Percentiles rank a stretch among this genome's conserved stretches.
These are phyloP conservation scores for Lophius americanus DNA, from an alignment of 2,797 vertebrate species.

Conservation along the genomic window DNA sequence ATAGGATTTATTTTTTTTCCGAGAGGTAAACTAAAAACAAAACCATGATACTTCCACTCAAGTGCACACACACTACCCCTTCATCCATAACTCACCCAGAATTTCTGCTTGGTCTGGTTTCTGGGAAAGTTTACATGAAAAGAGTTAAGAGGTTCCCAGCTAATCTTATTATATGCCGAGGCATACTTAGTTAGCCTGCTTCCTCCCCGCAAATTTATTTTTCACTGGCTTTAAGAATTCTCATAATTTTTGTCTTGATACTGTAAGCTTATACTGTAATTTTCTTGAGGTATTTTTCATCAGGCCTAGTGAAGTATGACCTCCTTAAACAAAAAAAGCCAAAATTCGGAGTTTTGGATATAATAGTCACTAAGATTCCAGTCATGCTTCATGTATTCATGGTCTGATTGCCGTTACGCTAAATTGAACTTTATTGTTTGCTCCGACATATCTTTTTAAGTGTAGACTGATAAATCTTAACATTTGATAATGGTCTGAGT, in stretches of 20 bases:
- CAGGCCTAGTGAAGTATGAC: neutral
- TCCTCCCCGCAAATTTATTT: neutral
- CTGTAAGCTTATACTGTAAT: neutral
- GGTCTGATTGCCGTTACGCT: too few relatives aligned
- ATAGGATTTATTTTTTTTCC: too few relatives aligned
- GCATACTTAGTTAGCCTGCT: conserved; percentile 10
- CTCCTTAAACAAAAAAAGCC: neutral
- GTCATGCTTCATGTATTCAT: neutral
- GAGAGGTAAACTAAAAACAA: neutral
- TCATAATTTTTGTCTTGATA: neutral
- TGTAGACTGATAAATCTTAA: too few relatives aligned
- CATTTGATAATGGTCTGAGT: too few relatives aligned
- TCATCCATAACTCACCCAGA: neutral
- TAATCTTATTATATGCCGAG: conserved; percentile 12
- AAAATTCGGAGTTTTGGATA: neutral
- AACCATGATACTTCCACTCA: neutral
- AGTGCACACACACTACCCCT: neutral
- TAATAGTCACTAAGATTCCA: neutral
- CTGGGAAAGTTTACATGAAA: conserved; percentile 15
- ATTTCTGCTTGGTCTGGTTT: conserved; percentile 24
- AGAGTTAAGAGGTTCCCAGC: conserved; percentile 1
- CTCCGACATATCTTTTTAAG: too few relatives aligned
- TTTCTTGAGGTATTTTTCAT: conserved; percentile 7
- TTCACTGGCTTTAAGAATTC: neutral
- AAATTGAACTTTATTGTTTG: too few relatives aligned